phyloP scores from a whole-genome alignment of 2,113 vertebrate species.

The Tetrao urogallus region DNA sequence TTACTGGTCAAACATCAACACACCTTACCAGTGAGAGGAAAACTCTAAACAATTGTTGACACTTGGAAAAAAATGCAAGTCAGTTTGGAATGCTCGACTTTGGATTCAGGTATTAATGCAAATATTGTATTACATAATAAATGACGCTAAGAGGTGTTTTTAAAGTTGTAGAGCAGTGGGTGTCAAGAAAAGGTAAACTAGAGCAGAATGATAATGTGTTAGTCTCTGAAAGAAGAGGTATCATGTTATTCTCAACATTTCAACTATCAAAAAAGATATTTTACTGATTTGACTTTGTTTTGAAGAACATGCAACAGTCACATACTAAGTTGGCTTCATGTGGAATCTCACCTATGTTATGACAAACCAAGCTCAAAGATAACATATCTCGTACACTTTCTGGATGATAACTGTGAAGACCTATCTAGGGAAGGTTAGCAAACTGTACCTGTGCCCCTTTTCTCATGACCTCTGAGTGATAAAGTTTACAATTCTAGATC shows the following conservation, averaged over 20 bases:
- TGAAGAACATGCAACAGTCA: conserved; percentile 73
- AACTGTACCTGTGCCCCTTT: conserved; percentile 78
- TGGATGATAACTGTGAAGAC: conserved; percentile 84
- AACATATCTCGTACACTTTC: conserved; percentile 75
- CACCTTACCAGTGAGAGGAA: background rate
- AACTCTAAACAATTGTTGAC: background rate
- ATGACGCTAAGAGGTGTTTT: background rate
- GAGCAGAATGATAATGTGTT: conserved; percentile 64
- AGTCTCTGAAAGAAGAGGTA: conserved; percentile 68
- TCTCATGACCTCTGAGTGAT: conserved; percentile 80
- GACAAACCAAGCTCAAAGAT: conserved; percentile 77
- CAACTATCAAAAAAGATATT: conserved; percentile 75
- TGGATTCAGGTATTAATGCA: background rate
- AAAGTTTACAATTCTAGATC: conserved; percentile 80
- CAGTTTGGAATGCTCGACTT: background rate
- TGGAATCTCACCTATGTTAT: conserved; percentile 75
- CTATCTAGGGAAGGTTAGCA: conserved; percentile 78
- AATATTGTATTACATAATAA: background rate
- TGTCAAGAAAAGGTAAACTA: conserved; percentile 31
- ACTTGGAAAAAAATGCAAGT: background rate
- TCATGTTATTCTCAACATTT: conserved; percentile 74
- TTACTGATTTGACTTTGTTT: conserved; percentile 76
- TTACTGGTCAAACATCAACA: fast-evolving
- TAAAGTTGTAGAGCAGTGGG: background rate
- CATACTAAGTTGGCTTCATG: conserved; percentile 79